Percentiles rank a stretch among this genome's conserved stretches.
Evolutionary conservation across 2,797 vertebrate species (phyloP).

Genomic region (Sebastes trivittatus): DNA sequence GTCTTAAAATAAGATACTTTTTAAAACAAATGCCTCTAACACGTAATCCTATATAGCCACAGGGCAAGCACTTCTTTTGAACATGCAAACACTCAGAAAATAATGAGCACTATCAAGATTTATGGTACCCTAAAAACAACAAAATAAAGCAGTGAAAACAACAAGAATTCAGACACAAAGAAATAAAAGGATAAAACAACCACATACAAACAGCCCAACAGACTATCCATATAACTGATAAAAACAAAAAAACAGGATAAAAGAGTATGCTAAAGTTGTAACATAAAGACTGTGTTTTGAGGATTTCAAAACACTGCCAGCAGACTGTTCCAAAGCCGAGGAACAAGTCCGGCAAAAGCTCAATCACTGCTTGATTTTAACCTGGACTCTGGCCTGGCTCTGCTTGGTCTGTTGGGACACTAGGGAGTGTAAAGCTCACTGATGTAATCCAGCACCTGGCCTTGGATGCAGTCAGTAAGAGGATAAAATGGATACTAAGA

Average conservation of each 20-base stretch:
- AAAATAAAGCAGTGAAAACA: neutral
- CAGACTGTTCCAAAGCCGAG: neutral
- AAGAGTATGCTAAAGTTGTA: neutral
- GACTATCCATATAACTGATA: neutral
- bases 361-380: constrained; percentile 13
- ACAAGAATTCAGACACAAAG: neutral
- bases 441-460: constrained; percentile 35
- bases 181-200: neutral
- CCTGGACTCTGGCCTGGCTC: constrained; percentile 14
- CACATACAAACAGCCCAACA: neutral
- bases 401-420: constrained; percentile 13
- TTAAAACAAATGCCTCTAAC: neutral
- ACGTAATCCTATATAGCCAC: neutral
- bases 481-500: constrained; percentile 8
- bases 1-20: constrained; percentile 10
- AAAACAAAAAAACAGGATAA: neutral
- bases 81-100: neutral
- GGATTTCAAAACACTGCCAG: neutral
- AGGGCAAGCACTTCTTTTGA: neutral
- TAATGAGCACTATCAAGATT: neutral
- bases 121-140: neutral
- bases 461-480: neutral
- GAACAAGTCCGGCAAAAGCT: neutral
- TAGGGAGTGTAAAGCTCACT: constrained; percentile 17
- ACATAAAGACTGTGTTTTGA: neutral